These are phyloP conservation scores for Acleris holmiana DNA, from an alignment of 2,888 invertebrate genomes.

Conservation along the genomic window DNA sequence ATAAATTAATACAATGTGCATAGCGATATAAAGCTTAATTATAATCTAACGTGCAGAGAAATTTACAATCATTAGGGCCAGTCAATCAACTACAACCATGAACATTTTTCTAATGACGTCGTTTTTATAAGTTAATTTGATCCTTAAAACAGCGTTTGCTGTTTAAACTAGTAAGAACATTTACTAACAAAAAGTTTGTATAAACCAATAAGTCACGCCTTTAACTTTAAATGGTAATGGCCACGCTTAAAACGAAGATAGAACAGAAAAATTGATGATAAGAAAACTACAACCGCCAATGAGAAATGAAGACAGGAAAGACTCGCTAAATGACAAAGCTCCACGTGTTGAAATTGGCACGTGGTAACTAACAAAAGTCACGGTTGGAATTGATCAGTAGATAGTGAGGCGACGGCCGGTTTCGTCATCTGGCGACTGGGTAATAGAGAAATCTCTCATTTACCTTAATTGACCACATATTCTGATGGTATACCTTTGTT, in stretches of 20 bases:
- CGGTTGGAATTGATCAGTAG: too few relatives aligned
- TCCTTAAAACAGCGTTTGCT: constrained; percentile 5
- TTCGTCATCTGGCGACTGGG: not conserved
- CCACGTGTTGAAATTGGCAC: too few relatives aligned
- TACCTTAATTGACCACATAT: not conserved
- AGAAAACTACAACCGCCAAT: too few relatives aligned
- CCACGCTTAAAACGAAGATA: too few relatives aligned
- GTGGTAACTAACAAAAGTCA: too few relatives aligned
- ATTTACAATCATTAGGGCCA: constrained; percentile 43
- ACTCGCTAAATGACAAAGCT: too few relatives aligned
- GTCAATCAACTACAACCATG: constrained; percentile 12
- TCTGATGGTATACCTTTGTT: constrained; percentile 9
- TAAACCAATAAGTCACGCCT: too few relatives aligned
- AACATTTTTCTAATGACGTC: not conserved
- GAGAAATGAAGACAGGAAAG: too few relatives aligned
- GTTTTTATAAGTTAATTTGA: not conserved
- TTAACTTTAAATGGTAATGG: too few relatives aligned
- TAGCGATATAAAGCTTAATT: constrained; percentile 44
- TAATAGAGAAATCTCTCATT: not conserved
- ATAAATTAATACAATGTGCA: constrained; percentile 51
- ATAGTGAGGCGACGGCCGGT: too few relatives aligned
- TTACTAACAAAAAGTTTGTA: not conserved
- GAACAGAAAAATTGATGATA: too few relatives aligned
- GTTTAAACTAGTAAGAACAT: not conserved
- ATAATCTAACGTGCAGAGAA: constrained; percentile 45